Base-by-base conservation (phyloP, 2,113 vertebrate genomes). In the Centropristis striata region DNA sequence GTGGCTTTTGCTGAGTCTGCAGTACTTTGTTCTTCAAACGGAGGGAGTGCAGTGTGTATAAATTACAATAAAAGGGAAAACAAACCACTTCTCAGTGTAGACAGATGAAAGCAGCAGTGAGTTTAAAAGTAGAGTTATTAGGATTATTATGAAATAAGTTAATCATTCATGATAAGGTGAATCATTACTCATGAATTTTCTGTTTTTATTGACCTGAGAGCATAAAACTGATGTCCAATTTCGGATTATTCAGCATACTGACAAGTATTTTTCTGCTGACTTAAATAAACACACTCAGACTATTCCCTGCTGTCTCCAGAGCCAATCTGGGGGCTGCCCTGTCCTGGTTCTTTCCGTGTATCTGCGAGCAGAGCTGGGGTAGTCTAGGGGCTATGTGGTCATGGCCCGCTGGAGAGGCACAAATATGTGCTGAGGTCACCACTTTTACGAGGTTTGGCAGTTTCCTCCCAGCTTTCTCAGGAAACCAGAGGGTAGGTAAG, bases 361-460 rank as follows among this genome's bases (percentile, higher is more conserved):
- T 86, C 81, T 82, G 58, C n/a, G 18, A 58, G 58, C 78, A 55
- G 59, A 74, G 71, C 68, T 44, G 64, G 86, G 74, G 74, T 71
- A 88, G 84, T 47, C 50, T 68, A 16, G 68, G 75, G 81, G 78
- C 36, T 74, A 54, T 78, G 84, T 90, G 86, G 82, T 89, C 88
- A 81, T 61, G 85, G 85, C 81, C 76, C 75, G 49, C 64, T 75
- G 84, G 81, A 81, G 75, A 88, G 74, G 83, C 76, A 53, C 74
- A 90, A 90, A 77, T 92, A 93, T 93, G 88, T 93, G 94, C 95
- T 94, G 92, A 93, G 87, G 84, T 91, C 90, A 91, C 63, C 75
- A 78, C 69, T 93, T 95, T 94, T 87, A 87, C 18, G 37, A 84
- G 55, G 70, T 90, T 81, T 36, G 61, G 75, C 85, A 74, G 92